Percentiles rank a stretch among this genome's conserved stretches.
phyloP scores from a whole-genome alignment of 2,888 invertebrate genomes.

The Prosopocoilus inquinatus region DNA sequence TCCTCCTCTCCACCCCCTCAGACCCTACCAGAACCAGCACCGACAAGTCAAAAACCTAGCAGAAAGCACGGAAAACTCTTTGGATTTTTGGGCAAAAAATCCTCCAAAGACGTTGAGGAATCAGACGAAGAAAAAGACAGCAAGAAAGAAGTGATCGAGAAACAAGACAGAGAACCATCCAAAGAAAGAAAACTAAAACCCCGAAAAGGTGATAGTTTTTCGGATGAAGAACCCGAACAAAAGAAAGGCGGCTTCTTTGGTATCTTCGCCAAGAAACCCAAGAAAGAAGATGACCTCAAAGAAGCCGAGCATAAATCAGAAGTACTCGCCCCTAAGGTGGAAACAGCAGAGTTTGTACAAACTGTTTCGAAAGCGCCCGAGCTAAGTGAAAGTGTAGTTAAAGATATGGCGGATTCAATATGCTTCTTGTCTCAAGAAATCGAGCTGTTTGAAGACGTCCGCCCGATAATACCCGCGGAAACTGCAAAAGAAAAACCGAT shows the following conservation, averaged over 20 bases:
- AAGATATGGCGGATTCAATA: background rate
- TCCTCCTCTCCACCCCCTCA: slow-evolving; percentile 13
- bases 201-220: slow-evolving; percentile 9
- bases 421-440: background rate
- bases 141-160: slow-evolving; percentile 38
- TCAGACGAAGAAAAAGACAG: slow-evolving; percentile 36
- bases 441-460: no score
- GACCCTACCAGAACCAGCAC: slow-evolving; percentile 16
- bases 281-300: slow-evolving; percentile 24
- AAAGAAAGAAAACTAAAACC: slow-evolving; percentile 32
- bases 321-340: slow-evolving; percentile 5
- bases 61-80: slow-evolving; percentile 41
- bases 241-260: slow-evolving; percentile 32
- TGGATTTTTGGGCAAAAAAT: slow-evolving; percentile 40
- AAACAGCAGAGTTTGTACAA: background rate
- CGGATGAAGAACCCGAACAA: slow-evolving; percentile 24
- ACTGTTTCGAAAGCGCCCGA: background rate
- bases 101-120: slow-evolving; percentile 42
- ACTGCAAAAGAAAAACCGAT: background rate
- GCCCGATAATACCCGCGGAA: no score
- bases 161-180: slow-evolving; percentile 43
- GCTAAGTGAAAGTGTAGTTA: background rate
- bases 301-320: slow-evolving; percentile 8
- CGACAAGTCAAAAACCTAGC: slow-evolving; percentile 35
- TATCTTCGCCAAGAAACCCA: slow-evolving; percentile 31